Conservation (phyloP, 2,888 invertebrate species). For the Rotaria macrura region DNA sequence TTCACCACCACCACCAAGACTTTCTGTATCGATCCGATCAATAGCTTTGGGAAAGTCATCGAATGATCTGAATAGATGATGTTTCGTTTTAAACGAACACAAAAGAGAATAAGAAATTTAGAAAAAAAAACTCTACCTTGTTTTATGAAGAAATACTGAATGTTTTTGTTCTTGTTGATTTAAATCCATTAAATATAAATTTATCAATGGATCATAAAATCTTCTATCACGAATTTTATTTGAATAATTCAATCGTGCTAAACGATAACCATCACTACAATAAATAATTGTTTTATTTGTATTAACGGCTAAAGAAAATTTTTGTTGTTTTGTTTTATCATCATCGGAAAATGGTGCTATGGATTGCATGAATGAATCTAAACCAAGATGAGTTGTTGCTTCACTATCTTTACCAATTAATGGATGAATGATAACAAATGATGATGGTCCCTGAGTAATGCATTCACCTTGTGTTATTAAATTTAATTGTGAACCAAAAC, state of each 20-base stretch:
- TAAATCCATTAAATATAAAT: neutral
- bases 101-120: no score
- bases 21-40: neutral
- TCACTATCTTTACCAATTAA: conserved; percentile 13
- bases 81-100: no score
- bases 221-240: conserved; percentile 10
- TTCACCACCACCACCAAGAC: neutral
- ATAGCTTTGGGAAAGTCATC: neutral
- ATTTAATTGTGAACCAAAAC: neutral
- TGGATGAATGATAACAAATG: conserved; percentile 3
- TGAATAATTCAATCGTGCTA: neutral
- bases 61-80: neutral
- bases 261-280: conserved; percentile 17
- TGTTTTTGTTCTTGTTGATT: neutral
- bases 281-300: neutral
- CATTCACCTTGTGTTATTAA: neutral
- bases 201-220: conserved; percentile 14
- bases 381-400: neutral
- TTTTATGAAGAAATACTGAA: neutral
- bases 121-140: neutral
- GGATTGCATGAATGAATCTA: neutral
- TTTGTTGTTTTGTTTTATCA: neutral
- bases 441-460: neutral
- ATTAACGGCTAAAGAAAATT: neutral
- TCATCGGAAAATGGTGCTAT: neutral